Percentiles rank a stretch among this genome's conserved stretches.
phyloP scores from a whole-genome alignment of 2,113 vertebrate genomes.

The Ceyx cyanopectus region DNA sequence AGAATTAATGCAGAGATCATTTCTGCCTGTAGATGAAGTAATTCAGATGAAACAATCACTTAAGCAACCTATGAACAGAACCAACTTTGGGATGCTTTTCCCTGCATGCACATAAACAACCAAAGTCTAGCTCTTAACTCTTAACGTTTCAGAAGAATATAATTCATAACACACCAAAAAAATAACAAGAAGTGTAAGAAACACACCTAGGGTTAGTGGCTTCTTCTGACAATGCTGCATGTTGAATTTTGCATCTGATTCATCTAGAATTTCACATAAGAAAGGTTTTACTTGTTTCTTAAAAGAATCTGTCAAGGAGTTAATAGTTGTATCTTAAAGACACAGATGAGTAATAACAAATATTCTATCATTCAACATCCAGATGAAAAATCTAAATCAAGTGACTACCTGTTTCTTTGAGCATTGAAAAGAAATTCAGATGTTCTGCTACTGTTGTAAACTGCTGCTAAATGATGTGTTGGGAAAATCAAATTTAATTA shows the following conservation, averaged over 20 bases:
- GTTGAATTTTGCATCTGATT: not conserved
- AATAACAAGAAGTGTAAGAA: not conserved
- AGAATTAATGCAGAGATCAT: not conserved
- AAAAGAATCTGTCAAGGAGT: not conserved
- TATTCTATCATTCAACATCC: not conserved
- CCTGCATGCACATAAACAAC: not conserved
- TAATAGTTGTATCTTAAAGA: not conserved
- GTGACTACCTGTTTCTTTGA: not conserved
- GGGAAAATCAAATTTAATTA: slow-evolving; percentile 43
- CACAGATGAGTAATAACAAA: not conserved
- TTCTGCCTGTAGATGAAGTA: not conserved
- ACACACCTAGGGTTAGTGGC: not conserved
- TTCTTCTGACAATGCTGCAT: not conserved
- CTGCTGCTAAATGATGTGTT: not conserved
- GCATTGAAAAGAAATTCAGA: not conserved
- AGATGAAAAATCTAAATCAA: slow-evolving; percentile 3
- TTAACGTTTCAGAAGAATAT: not conserved
- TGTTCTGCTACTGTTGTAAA: not conserved
- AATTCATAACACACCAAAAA: not conserved
- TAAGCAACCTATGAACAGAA: not conserved
- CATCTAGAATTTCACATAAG: not conserved
- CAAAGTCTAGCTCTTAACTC: not conserved
- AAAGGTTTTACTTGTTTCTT: not conserved
- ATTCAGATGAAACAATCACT: not conserved
- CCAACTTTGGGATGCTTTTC: not conserved